Conservation (phyloP, 2,797 vertebrate genomes). For the Sciurus carolinensis region DNA sequence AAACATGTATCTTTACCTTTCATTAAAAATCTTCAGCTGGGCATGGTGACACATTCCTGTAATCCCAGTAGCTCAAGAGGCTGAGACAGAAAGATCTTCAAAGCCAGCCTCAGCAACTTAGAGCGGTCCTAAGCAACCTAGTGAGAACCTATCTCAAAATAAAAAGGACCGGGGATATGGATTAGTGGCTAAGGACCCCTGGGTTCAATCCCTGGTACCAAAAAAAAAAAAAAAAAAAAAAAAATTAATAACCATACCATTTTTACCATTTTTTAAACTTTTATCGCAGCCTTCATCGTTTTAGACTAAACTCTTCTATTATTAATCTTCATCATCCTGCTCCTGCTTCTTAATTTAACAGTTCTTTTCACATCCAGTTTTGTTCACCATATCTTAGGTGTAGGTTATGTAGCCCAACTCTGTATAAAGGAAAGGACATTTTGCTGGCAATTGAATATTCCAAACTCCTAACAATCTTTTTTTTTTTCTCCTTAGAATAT, state of each 20-base stretch:
- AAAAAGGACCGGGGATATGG: too few species aligned
- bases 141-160: too few species aligned
- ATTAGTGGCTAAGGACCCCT: too few species aligned
- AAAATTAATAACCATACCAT: neutral
- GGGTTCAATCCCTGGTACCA: too few species aligned
- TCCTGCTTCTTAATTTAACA: slow-evolving; percentile 32
- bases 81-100: too few species aligned
- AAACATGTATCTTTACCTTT: neutral
- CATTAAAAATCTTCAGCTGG: neutral
- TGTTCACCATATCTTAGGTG: neutral
- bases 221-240: neutral
- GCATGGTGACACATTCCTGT: too few species aligned
- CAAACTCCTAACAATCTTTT: neutral
- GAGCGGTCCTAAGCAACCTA: too few species aligned
- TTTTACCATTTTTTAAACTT: neutral
- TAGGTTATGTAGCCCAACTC: neutral
- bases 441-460: neutral
- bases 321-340: neutral
- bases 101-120: too few species aligned
- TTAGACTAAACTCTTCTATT: slow-evolving; percentile 18
- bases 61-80: too few species aligned
- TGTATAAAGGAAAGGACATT: neutral
- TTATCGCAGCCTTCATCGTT: neutral
- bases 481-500: slow-evolving; percentile 38
- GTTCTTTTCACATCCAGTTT: neutral